Conservation (phyloP, 92 coral and sea anemone species). For the Meandrina meandrites region DNA sequence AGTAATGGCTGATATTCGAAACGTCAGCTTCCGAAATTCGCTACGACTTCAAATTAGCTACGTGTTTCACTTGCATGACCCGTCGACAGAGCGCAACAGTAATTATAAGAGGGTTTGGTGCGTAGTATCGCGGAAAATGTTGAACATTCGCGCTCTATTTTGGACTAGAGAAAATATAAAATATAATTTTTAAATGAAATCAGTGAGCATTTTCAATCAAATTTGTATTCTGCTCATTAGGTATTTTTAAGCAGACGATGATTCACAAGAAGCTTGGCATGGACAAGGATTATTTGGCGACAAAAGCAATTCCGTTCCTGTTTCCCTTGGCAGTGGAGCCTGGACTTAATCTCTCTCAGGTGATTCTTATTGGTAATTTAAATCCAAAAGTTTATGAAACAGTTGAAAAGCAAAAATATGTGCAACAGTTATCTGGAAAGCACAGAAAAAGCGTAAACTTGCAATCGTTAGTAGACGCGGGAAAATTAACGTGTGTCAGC, state of each 20-base stretch:
- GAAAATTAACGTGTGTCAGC: no score
- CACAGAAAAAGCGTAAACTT: no score
- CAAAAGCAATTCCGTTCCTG: constrained; percentile 89
- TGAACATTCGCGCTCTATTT: background rate
- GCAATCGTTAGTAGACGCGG: no score
- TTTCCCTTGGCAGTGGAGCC: constrained; percentile 96
- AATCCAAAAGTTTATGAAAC: no score
- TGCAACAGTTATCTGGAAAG: no score
- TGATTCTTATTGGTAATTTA: constrained; percentile 6
- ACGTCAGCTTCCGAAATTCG: background rate
- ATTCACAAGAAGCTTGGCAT: constrained; percentile 89
- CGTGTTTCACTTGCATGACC: background rate
- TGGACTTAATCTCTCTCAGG: constrained; percentile 91
- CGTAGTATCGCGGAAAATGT: background rate
- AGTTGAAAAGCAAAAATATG: no score
- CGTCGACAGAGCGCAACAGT: background rate
- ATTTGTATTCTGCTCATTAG: constrained; percentile 32
- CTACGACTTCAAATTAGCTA: background rate
- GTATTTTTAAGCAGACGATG: constrained; percentile 93
- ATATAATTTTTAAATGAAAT: background rate
- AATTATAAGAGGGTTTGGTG: background rate
- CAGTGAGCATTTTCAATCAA: background rate
- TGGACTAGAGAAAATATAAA: background rate
- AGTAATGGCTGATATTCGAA: background rate
- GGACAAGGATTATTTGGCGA: constrained; percentile 95